Conservation (phyloP, 2,888 invertebrate species). For the Tipula lateralis region DNA sequence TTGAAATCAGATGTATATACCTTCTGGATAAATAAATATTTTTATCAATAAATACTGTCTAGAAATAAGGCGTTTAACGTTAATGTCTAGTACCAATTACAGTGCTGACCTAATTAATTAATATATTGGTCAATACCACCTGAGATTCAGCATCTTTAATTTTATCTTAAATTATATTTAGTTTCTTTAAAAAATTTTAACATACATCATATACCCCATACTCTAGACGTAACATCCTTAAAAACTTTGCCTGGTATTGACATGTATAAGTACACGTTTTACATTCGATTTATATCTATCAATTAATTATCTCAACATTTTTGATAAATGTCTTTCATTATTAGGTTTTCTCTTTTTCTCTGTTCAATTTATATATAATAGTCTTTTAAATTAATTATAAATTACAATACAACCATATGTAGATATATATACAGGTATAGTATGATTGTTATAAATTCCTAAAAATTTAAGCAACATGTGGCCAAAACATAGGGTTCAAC, state of each 20-base stretch:
- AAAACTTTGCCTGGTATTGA: not conserved
- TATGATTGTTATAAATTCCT: not conserved
- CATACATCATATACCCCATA: not conserved
- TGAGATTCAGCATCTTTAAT: too few relatives aligned
- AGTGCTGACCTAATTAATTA: too few relatives aligned
- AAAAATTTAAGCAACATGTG: not conserved
- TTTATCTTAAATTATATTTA: too few relatives aligned
- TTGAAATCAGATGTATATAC: too few relatives aligned
- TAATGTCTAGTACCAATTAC: too few relatives aligned
- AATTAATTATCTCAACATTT: not conserved
- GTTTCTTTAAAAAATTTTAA: too few relatives aligned
- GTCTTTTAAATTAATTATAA: not conserved
- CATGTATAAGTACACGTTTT: not conserved
- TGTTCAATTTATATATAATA: not conserved
- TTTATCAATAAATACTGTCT: too few relatives aligned
- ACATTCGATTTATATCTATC: not conserved
- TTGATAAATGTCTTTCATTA: not conserved
- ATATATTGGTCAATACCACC: too few relatives aligned
- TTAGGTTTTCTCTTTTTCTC: not conserved
- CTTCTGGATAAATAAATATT: too few relatives aligned
- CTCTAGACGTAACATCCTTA: not conserved
- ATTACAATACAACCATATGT: not conserved
- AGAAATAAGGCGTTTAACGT: too few relatives aligned
- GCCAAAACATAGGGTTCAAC: not conserved
- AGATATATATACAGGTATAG: not conserved